Evolutionary conservation across 2,888 invertebrate species (phyloP), one percentile per base, ranked within the genome.

Genomic region (Iphiclides podalirius): DNA sequence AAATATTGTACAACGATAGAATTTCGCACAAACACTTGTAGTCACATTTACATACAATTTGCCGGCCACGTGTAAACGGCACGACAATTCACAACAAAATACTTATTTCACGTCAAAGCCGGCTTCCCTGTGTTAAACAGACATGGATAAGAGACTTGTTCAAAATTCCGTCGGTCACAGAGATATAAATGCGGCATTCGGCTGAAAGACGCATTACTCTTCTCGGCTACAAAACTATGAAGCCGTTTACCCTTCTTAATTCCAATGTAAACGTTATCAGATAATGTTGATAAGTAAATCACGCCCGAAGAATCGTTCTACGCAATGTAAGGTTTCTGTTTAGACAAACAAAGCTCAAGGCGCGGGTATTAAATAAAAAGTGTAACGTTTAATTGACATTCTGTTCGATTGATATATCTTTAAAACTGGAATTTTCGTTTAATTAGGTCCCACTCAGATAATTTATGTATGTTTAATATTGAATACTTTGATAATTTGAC

Each of bases 181-280:
- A 4, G n/a, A 11, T 4, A 16, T 28, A 16, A 11, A 12, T 17
- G 31, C 17, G 31, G 12, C 12, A 3, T n/a, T 31, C 11, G n/a
- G 23, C 6, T 14, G 23, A 12, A n/a, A 43, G 13, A 36, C n/a
- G 14, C 31, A 31, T 31, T n/a, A 12, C 4, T 4, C 31, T 31
- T 9, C 26, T 8, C 26, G 6, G 6, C 8, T 8, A 7, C 26
- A 31, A 31, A 11, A 31, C n/a, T n/a, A 11, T 12, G n/a, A 31
- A 9, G 26, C 26, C 31, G 12, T 20, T 20, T 20, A 6, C 3
- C 11, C 4, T 12, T 31, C 12, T 16, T 40, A 67, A 67, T 57
- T 60, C 61, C 57, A 58, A 60, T 61, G 62, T 52, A 60, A 57
- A 66, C 55, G 63, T 60, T 59, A 57, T 63, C 59, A 57, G 61